Percentiles rank a stretch among this genome's conserved stretches.
These are phyloP conservation scores for Lysiphlebus fabarum DNA, from an alignment of 1,140 invertebrate genomes.

Conservation along the genomic window DNA sequence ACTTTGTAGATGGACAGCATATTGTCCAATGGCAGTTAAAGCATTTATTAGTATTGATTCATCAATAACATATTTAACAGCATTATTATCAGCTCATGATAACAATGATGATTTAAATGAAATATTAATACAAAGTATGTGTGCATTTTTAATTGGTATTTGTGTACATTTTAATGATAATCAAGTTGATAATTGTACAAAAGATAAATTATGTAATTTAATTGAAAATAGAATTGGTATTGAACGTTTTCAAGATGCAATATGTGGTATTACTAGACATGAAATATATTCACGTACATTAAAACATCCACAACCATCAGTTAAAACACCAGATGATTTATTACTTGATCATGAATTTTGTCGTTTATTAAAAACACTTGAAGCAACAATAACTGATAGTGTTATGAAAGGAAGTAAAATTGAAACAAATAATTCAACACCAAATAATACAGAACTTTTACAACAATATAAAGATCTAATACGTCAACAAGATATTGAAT, in stretches of 20 bases:
- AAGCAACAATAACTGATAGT: slow-evolving; percentile 63
- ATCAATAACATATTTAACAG: slow-evolving; percentile 81
- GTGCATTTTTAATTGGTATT: slow-evolving; percentile 90
- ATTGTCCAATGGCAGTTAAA: slow-evolving; percentile 80
- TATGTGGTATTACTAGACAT: slow-evolving; percentile 81
- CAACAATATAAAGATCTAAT: slow-evolving; percentile 85
- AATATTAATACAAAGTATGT: slow-evolving; percentile 67
- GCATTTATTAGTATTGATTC: slow-evolving; percentile 81
- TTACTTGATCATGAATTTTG: slow-evolving; percentile 96
- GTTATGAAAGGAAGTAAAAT: slow-evolving; percentile 49
- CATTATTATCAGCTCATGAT: slow-evolving; percentile 66
- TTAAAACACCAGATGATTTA: slow-evolving; percentile 73
- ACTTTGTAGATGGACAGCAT: slow-evolving; percentile 78
- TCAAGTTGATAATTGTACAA: slow-evolving; percentile 73
- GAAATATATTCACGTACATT: slow-evolving; percentile 88
- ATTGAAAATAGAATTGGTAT: slow-evolving; percentile 88
- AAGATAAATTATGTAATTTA: slow-evolving; percentile 78
- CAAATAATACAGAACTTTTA: slow-evolving; percentile 48
- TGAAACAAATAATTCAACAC: slow-evolving; percentile 41
- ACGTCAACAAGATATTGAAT: slow-evolving; percentile 76
- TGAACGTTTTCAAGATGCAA: slow-evolving; percentile 84
- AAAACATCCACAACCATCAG: slow-evolving; percentile 87
- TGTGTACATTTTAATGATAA: slow-evolving; percentile 93
- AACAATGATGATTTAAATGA: slow-evolving; percentile 70
- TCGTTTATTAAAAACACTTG: slow-evolving; percentile 75